A percentile compares a stretch with the other conserved stretches of the same genome.
These are phyloP conservation scores for Atta cephalotes DNA, from an alignment of 1,140 invertebrate genomes.

Conservation along the genomic window DNA sequence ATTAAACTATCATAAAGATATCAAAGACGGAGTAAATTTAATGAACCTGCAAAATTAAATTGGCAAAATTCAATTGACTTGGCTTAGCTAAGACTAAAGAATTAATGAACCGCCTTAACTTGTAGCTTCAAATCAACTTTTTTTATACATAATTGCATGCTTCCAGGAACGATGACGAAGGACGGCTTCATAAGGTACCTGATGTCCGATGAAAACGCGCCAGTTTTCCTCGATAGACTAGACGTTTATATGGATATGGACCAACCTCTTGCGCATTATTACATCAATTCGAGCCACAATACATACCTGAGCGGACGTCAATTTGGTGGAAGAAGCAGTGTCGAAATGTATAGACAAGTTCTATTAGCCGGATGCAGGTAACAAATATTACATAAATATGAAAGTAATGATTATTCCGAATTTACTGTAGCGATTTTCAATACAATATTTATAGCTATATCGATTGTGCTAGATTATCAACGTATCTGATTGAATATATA, in stretches of 20 bases:
- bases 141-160: slow-evolving; percentile 78
- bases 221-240: slow-evolving; percentile 98
- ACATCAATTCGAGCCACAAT: slow-evolving; percentile 99
- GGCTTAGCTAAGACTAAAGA: neutral
- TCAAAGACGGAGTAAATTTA: slow-evolving; percentile 13
- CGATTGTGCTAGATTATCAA: slow-evolving; percentile 1
- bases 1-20: slow-evolving; percentile 2
- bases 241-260: slow-evolving; percentile 99
- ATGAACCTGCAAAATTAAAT: neutral
- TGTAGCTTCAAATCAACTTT: slow-evolving; percentile 56
- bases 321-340: slow-evolving; percentile 98
- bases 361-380: slow-evolving; percentile 97
- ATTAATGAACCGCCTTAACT: neutral
- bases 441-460: slow-evolving; percentile 34
- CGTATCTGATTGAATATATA: neutral
- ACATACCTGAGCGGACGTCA: slow-evolving; percentile 98
- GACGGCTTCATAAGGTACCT: slow-evolving; percentile 98
- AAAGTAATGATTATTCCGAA: neutral
- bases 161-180: slow-evolving; percentile 92
- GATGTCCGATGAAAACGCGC: slow-evolving; percentile 99
- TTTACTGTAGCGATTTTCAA: neutral
- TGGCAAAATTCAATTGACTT: slow-evolving; percentile 6
- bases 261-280: slow-evolving; percentile 98
- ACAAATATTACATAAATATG: slow-evolving; percentile 38
- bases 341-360: slow-evolving; percentile 99